phyloP scores from a whole-genome alignment of 1,140 invertebrate species.

The Drosophila littoralis region DNA sequence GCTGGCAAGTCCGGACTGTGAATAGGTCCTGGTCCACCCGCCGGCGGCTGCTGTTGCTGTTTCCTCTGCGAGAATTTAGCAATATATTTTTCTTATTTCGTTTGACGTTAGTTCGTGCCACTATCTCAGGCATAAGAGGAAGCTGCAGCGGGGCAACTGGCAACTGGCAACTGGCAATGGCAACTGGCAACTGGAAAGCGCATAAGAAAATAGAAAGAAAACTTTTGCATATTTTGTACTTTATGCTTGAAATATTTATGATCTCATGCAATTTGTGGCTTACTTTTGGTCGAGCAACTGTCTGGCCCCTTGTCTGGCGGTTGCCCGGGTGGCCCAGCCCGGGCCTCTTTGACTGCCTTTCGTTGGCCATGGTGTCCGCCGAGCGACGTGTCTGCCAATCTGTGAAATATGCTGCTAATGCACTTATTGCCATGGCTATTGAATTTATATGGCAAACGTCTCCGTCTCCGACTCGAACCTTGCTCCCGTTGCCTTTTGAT shows the following conservation, averaged over 20 bases:
- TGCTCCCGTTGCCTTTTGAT: constrained; percentile 51
- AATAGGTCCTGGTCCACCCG: constrained; percentile 12
- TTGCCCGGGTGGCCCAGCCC: too few species aligned
- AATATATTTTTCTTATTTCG: constrained; percentile 76
- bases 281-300: constrained; percentile 71
- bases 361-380: constrained; percentile 16
- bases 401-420: constrained; percentile 83
- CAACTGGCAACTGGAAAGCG: constrained; percentile 37
- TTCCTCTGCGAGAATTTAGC: constrained; percentile 73
- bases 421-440: constrained; percentile 80
- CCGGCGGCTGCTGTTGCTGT: constrained; percentile 38
- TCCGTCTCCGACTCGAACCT: constrained; percentile 32
- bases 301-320: constrained; percentile 35
- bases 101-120: constrained; percentile 52
- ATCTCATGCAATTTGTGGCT: constrained; percentile 83
- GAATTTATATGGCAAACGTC: constrained; percentile 75
- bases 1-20: constrained; percentile 45
- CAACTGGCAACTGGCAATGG: constrained; percentile 38
- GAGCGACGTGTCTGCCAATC: constrained; percentile 79
- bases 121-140: constrained; percentile 45
- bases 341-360: not conserved
- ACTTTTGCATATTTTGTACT: constrained; percentile 83
- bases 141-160: constrained; percentile 24
- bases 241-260: constrained; percentile 83
- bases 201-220: constrained; percentile 41